These are phyloP conservation scores for Leptosomus discolor DNA, from an alignment of 2,113 vertebrate genomes.

Conservation along the genomic window DNA sequence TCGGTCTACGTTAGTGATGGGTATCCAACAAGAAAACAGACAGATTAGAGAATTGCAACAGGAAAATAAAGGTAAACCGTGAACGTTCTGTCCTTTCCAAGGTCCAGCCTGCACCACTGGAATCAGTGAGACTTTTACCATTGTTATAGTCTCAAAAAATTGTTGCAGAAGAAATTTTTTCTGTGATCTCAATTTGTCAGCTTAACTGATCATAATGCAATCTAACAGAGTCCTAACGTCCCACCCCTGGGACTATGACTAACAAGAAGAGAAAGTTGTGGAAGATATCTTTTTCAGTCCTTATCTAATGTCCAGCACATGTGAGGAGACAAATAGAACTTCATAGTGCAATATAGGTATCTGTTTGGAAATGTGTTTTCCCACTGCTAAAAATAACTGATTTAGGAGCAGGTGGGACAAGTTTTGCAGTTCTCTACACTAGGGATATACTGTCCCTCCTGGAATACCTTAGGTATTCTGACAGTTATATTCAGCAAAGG, in stretches of 20 bases:
- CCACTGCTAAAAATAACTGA: neutral
- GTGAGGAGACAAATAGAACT: neutral
- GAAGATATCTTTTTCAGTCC: neutral
- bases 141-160: neutral
- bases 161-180: neutral
- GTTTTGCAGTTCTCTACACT: neutral
- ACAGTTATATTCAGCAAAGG: neutral
- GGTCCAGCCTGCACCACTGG: neutral
- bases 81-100: neutral
- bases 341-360: neutral
- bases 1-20: slow-evolving; percentile 91
- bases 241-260: neutral
- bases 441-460: neutral
- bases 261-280: neutral
- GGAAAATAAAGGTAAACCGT: slow-evolving; percentile 90
- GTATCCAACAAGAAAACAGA: slow-evolving; percentile 97
- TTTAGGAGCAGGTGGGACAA: neutral
- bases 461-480: neutral
- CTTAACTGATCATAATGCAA: neutral
- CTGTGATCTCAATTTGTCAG: neutral
- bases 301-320: neutral
- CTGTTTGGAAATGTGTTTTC: neutral
- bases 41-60: slow-evolving; percentile 95
- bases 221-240: neutral
- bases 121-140: neutral